phyloP scores from a whole-genome alignment of 2,888 invertebrate genomes.

The Magallana nippona region DNA sequence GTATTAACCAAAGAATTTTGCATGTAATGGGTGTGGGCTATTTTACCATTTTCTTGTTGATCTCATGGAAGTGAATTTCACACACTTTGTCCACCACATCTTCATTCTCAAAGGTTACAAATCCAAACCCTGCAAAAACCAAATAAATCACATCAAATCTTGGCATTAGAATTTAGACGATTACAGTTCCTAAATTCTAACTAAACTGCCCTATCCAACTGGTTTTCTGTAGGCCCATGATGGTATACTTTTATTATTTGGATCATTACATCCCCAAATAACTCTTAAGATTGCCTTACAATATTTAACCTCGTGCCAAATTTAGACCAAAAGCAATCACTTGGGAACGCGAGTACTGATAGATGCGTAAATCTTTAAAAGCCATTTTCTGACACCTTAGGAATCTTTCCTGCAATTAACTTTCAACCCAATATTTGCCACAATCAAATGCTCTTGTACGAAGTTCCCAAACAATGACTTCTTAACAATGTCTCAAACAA shows the following conservation, averaged over 20 bases:
- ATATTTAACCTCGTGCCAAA: conserved; percentile 22
- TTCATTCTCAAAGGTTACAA: conserved; percentile 99
- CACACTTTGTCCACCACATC: conserved; percentile 99
- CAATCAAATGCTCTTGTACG: neutral
- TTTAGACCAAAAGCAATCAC: neutral
- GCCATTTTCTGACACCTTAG: neutral
- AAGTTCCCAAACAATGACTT: conserved; percentile 16
- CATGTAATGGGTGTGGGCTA: conserved; percentile 66
- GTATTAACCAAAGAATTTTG: neutral
- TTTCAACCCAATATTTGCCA: neutral
- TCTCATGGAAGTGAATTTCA: conserved; percentile 99
- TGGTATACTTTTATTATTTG: neutral
- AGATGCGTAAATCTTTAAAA: neutral
- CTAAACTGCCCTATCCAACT: neutral
- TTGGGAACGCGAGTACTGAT: neutral
- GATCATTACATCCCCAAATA: conserved; percentile 10
- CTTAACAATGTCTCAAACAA: conserved; percentile 20
- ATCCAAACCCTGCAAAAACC: conserved; percentile 94
- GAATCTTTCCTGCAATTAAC: neutral
- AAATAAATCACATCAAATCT: conserved; percentile 35
- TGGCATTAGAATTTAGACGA: neutral
- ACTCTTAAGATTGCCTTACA: neutral
- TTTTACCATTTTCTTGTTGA: conserved; percentile 99
- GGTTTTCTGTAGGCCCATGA: conserved; percentile 24
- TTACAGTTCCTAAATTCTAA: neutral